Conservation (phyloP, 2,797 vertebrate genomes). For the Simalia tracyae region DNA sequence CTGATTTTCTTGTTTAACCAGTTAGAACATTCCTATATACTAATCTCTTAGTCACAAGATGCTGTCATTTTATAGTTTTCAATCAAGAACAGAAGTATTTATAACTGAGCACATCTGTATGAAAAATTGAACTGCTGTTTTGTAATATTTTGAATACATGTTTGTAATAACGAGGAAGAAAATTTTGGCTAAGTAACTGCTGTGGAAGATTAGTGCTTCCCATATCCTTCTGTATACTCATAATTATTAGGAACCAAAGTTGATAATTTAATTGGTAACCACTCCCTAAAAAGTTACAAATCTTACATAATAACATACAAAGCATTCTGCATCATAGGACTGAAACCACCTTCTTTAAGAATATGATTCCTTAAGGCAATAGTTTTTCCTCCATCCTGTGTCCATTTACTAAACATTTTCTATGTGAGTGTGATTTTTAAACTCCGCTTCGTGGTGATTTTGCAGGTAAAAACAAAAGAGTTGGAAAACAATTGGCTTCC, state of each 20-base stretch:
- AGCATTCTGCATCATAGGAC: not conserved
- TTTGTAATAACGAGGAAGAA: not conserved
- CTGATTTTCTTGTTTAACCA: not conserved
- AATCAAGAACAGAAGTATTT: not conserved
- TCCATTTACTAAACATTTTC: not conserved
- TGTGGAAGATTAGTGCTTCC: not conserved
- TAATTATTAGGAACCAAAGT: not conserved
- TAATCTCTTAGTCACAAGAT: not conserved
- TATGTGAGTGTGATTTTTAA: not conserved
- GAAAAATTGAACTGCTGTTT: not conserved
- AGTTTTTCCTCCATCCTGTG: not conserved
- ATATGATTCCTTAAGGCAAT: not conserved
- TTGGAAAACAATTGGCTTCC: conserved; percentile 96
- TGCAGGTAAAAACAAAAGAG: conserved; percentile 96
- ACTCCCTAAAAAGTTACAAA: not conserved
- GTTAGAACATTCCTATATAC: not conserved
- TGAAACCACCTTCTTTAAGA: not conserved
- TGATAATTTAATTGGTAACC: not conserved
- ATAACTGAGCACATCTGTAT: not conserved
- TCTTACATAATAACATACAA: not conserved
- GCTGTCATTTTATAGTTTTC: not conserved
- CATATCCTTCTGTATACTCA: not conserved
- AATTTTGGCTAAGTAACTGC: not conserved
- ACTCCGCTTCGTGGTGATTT: not conserved
- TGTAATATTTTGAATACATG: not conserved